Conservation (phyloP, 2,888 invertebrate species). For the Augochlorella aurata region DNA sequence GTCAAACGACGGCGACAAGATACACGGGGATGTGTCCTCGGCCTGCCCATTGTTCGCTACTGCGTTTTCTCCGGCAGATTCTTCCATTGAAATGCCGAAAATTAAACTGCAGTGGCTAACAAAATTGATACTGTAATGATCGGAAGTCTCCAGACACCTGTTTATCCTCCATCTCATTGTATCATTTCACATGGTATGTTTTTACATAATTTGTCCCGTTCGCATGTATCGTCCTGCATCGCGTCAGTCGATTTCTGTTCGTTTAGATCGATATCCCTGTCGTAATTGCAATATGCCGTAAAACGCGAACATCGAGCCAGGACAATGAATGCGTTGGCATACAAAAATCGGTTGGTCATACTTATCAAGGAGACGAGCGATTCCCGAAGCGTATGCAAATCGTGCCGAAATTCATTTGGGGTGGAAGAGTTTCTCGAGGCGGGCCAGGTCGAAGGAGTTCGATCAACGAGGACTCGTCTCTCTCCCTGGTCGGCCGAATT, state of each 20-base stretch:
- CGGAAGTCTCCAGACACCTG: too few relatives aligned
- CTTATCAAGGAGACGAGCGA: neutral
- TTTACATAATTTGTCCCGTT: too few relatives aligned
- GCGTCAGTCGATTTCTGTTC: too few relatives aligned
- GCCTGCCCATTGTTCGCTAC: constrained; percentile 10
- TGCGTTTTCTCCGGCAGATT: constrained; percentile 2
- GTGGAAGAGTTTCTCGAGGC: constrained; percentile 35
- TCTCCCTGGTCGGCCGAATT: constrained; percentile 4
- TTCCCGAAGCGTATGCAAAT: constrained; percentile 29
- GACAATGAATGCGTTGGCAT: too few relatives aligned
- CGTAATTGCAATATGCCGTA: too few relatives aligned
- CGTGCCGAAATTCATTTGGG: constrained; percentile 9
- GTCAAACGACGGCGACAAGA: constrained; percentile 70
- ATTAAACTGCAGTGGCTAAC: too few relatives aligned
- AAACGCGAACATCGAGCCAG: too few relatives aligned
- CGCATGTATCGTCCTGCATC: too few relatives aligned
- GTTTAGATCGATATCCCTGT: too few relatives aligned
- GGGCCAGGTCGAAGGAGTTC: constrained; percentile 18
- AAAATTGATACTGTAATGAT: too few relatives aligned
- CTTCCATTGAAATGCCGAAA: neutral
- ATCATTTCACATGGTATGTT: too few relatives aligned
- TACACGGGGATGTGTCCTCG: constrained; percentile 47
- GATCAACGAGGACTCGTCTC: constrained; percentile 14
- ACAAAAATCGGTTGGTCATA: neutral
- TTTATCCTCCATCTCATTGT: too few relatives aligned